Evolutionary conservation across 2,113 vertebrate species (phyloP).

Genomic region (Phrynosoma blainvillii): DNA sequence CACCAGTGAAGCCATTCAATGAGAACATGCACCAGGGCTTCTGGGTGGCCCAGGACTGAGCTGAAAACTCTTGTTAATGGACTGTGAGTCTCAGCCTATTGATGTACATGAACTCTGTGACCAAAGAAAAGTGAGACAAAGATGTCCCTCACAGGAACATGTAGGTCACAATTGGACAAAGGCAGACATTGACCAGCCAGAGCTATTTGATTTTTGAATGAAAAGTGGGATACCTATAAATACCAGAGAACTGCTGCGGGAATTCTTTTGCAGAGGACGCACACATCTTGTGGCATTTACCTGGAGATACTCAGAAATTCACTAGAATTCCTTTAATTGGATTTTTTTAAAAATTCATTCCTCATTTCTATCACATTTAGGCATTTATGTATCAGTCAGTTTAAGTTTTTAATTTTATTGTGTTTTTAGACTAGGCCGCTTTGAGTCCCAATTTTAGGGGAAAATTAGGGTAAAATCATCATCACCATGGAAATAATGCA

Average conservation of each 20-base stretch:
- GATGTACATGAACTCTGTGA: conserved; percentile 85
- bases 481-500: background rate
- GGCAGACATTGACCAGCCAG: conserved; percentile 69
- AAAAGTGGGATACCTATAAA: conserved; percentile 48
- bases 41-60: conserved; percentile 79
- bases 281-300: conserved; percentile 28
- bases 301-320: background rate
- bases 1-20: conserved; percentile 85
- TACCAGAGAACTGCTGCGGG: rapidly evolving
- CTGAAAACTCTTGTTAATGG: conserved; percentile 80
- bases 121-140: conserved; percentile 86
- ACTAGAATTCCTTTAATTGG: rapidly evolving
- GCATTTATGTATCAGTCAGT: rapidly evolving
- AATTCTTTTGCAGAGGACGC: conserved; percentile 31
- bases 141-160: conserved; percentile 74
- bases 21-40: conserved; percentile 75
- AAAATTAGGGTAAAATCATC: no score
- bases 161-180: conserved; percentile 79
- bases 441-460: no score
- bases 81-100: conserved; percentile 78
- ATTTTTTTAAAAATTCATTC: background rate
- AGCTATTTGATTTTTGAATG: conserved; percentile 66
- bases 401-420: no score
- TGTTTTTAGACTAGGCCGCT: no score
- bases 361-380: background rate